Conservation (phyloP, 2,888 invertebrate species). For the Mythimna ferrago region DNA sequence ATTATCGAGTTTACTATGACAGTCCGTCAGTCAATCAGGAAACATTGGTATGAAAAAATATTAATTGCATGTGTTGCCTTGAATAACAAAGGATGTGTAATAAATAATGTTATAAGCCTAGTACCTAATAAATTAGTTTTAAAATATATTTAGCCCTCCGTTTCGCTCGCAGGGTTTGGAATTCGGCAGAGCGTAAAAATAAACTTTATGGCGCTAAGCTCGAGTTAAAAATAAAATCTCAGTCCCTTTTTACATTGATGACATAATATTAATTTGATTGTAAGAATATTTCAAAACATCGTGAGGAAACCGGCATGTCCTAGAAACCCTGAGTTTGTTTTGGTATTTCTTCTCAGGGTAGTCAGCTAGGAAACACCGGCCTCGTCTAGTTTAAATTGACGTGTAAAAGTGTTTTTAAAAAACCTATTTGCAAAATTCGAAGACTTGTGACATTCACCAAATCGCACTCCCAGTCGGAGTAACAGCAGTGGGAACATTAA, state of each 20-base stretch:
- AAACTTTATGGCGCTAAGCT: conserved; percentile 15
- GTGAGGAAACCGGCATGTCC: too few species aligned
- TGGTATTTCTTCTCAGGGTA: too few species aligned
- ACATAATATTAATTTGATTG: conserved; percentile 13
- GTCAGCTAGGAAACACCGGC: too few species aligned
- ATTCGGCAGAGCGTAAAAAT: conserved; percentile 43
- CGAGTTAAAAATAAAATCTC: conserved; percentile 36
- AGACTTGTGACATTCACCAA: too few species aligned
- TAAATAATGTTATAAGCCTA: conserved; percentile 26
- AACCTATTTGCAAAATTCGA: too few species aligned
- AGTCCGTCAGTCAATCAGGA: conserved; percentile 32
- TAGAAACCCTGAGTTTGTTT: too few species aligned
- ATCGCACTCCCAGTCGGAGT: too few species aligned
- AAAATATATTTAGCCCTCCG: conserved; percentile 29
- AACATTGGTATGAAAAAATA: conserved; percentile 19
- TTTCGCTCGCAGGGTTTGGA: conserved; percentile 24
- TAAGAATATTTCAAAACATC: too few species aligned
- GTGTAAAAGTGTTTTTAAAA: too few species aligned
- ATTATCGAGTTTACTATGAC: conserved; percentile 43
- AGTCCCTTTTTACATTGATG: neutral
- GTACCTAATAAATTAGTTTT: conserved; percentile 24
- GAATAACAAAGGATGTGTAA: conserved; percentile 16
- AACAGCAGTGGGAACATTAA: too few species aligned
- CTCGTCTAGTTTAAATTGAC: too few species aligned
- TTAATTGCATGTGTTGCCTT: conserved; percentile 25